Base-by-base conservation (phyloP, 2,113 vertebrate species). In the Catharus minimus region DNA sequence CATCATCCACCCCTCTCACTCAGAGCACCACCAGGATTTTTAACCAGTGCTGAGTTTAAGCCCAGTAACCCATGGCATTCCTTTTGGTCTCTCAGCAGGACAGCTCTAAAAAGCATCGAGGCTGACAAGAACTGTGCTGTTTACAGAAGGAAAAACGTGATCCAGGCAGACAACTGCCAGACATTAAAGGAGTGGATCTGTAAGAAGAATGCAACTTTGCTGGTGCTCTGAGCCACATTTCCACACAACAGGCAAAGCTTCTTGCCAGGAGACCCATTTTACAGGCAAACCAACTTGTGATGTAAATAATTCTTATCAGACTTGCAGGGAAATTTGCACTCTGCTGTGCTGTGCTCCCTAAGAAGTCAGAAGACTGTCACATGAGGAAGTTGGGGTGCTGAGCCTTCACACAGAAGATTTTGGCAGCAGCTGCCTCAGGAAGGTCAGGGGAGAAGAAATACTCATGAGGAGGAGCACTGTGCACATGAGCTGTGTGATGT, bases 161-260 rank as follows among this genome's bases (percentile, higher is more conserved):
- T 92, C 57, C 92, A 96, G 79, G 5, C 3, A n/a, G 95, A 94
- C 32, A 60, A 92, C 78, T 96, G 95, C 69, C 92, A 84, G 61
- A 95, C 87, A 1, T 74, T 78, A 11, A 95, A 94, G 52, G 57
- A 95, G 84, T 96, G 92, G 93, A 94, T 96, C 69, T 96, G 93
- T 43, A 96, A 96, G 87, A 96, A 92, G 78, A 87, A 94, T 0
- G 92, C 95, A 47, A 92, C 92, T 43, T 74, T 87, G 30, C 71
- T 96, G 65, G 30, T 17, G 52, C n/a, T 82, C 77, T 96, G 84
- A 96, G 52, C 7, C 33, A 22, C 50, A 26, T 3, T 72, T 49
- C 36, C 81, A 30, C 41, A 28, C 9, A 28, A 46, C 43, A 66
- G 64, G 50, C 14, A 68, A 49, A 49, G 15, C 6, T 72, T 69